phyloP scores from a whole-genome alignment of 2,797 vertebrate genomes.

The Anas flavirostris region DNA sequence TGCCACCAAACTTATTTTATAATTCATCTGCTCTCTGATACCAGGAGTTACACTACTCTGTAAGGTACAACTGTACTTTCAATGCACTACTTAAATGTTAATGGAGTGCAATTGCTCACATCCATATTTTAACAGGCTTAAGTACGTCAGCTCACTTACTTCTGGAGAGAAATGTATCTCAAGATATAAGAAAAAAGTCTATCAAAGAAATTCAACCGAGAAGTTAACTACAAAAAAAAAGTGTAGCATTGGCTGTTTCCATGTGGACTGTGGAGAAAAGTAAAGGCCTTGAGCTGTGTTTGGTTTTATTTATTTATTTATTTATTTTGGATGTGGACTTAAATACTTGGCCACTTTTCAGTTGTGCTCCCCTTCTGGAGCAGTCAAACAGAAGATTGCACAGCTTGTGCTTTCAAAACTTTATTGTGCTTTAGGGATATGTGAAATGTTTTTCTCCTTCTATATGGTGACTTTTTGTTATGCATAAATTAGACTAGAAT shows the following conservation, averaged over 20 bases:
- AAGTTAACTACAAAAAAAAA: background rate
- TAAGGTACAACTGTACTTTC: constrained; percentile 44
- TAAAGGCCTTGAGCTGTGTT: background rate
- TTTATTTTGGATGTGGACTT: background rate
- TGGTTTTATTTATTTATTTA: background rate
- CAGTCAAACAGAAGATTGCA: background rate
- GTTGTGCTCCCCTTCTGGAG: background rate
- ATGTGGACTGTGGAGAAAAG: background rate
- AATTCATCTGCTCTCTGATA: constrained; percentile 36
- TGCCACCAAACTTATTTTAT: constrained; percentile 36
- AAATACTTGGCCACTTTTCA: background rate
- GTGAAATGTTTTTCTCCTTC: background rate
- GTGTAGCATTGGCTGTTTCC: background rate
- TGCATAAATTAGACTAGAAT: background rate
- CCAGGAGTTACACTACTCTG: background rate
- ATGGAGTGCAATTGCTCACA: constrained; percentile 50
- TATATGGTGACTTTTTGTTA: background rate
- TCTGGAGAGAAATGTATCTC: background rate
- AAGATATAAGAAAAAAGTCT: background rate
- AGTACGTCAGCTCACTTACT: background rate
- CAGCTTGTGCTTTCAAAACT: background rate
- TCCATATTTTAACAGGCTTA: constrained; percentile 66
- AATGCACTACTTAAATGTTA: constrained; percentile 63
- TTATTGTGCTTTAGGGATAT: background rate
- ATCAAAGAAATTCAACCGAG: background rate